Percentiles rank a stretch among this genome's conserved stretches.
phyloP scores from a whole-genome alignment of 2,113 vertebrate species.

The Sakesphorus luctuosus region DNA sequence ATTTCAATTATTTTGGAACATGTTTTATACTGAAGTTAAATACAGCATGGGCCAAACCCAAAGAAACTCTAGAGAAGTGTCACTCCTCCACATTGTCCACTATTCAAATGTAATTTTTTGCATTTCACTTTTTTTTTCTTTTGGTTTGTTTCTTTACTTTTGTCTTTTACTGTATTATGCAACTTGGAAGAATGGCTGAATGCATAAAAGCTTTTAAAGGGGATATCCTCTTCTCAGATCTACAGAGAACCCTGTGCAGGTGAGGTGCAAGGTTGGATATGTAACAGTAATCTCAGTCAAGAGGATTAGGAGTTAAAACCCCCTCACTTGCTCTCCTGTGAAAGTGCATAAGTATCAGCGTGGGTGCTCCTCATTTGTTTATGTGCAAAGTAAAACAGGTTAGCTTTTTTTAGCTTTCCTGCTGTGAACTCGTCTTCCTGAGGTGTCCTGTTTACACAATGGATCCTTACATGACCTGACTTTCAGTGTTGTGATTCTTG shows the following conservation, averaged over 20 bases:
- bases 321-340: neutral
- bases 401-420: neutral
- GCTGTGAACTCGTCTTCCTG: neutral
- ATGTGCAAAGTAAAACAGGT: neutral
- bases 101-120: neutral
- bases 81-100: neutral
- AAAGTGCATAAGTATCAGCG: neutral
- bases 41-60: neutral
- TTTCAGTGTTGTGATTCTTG: neutral
- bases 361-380: neutral
- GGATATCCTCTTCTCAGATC: neutral
- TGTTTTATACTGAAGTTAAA: neutral
- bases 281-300: neutral
- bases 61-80: neutral
- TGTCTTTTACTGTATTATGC: neutral
- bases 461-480: neutral
- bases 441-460: fast-evolving
- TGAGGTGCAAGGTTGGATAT: neutral
- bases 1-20: conserved; percentile 32
- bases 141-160: neutral
- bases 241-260: neutral
- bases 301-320: neutral
- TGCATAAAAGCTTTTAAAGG: neutral
- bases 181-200: neutral
- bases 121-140: neutral